Evolutionary conservation across 2,113 vertebrate genomes (phyloP), one percentile per base, ranked within the genome.

Genomic region (Rhagologus leucostigma): DNA sequence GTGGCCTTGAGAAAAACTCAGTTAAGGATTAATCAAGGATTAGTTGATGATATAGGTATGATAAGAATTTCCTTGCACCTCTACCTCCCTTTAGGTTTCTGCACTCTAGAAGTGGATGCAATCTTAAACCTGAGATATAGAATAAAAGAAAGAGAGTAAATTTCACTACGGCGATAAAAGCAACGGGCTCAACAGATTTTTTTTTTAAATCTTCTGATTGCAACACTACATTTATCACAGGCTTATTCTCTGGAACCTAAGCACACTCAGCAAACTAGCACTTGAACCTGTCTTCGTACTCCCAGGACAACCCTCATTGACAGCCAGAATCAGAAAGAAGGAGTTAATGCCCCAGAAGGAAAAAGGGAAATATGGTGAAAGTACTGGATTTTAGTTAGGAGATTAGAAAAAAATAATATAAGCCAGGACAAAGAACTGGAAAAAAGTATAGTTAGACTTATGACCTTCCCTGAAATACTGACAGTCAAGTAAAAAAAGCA

Each of bases 401-500:
- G 67, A 91, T 91, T 79, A 82, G 9, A 3, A 35, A 60, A 39
- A 44, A 53, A 29, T 11, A n/a, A 67, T 68, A 79, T 62, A 78
- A 89, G 6, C 6, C 33, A 63, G 55, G 47, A 92, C 16, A 91
- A 91, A 71, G 30, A 73, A 80, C 42, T 83, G 52, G 32, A 23
- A 93, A 87, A 84, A 82, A 63, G 7, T 30, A 23, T 32, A 70
- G 33, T 35, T 80, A 94, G 60, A 68, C 42, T 90, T 77, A 79
- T 10, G 37, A 73, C 57, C 20, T 75, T 84, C 62, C 30, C 37
- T 70, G 59, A 79, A 94, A 95, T 80, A 57, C 55, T 70, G 75
- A 71, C n/a, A 94, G 60, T 80, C 67, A 70, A 69, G 63, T 83
- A 47, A 92, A 74, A 87, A 94, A 90, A 87, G 55, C 78, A 96